phyloP scores from a whole-genome alignment of 2,113 vertebrate species.

The Toxotes jaculatrix region DNA sequence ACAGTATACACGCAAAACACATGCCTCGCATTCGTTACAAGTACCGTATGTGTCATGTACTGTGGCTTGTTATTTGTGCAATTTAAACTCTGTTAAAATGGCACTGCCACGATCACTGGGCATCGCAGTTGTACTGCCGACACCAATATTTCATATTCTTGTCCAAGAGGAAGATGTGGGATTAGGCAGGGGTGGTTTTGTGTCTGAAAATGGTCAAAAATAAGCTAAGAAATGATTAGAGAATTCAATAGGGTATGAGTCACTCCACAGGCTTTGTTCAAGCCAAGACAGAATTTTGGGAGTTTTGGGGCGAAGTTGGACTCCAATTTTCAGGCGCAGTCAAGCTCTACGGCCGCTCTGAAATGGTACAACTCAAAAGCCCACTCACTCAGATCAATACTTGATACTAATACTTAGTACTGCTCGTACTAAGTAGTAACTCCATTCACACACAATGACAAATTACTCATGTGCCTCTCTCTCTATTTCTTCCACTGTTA shows the following conservation, averaged over 20 bases:
- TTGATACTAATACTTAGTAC: neutral
- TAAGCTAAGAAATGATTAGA: slow-evolving; percentile 34
- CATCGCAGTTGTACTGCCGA: neutral
- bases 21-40: slow-evolving; percentile 4
- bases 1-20: neutral
- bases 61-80: neutral
- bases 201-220: slow-evolving; percentile 39
- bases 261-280: slow-evolving; percentile 41
- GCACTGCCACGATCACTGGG: slow-evolving; percentile 1
- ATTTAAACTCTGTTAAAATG: slow-evolving; percentile 11
- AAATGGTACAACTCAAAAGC: slow-evolving; percentile 63
- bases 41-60: neutral
- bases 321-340: slow-evolving; percentile 58
- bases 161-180: neutral
- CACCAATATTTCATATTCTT: neutral
- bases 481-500: slow-evolving; percentile 47
- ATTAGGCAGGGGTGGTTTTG: neutral
- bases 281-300: slow-evolving; percentile 20
- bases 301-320: slow-evolving; percentile 25
- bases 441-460: slow-evolving; percentile 68
- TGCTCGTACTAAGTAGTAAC: slow-evolving; percentile 30
- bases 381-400: slow-evolving; percentile 61
- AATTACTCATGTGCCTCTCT: slow-evolving; percentile 64
- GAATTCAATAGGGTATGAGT: slow-evolving; percentile 41
- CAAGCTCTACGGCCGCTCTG: slow-evolving; percentile 48